phyloP scores from a whole-genome alignment of 2,797 vertebrate species.

The Otus scops region DNA sequence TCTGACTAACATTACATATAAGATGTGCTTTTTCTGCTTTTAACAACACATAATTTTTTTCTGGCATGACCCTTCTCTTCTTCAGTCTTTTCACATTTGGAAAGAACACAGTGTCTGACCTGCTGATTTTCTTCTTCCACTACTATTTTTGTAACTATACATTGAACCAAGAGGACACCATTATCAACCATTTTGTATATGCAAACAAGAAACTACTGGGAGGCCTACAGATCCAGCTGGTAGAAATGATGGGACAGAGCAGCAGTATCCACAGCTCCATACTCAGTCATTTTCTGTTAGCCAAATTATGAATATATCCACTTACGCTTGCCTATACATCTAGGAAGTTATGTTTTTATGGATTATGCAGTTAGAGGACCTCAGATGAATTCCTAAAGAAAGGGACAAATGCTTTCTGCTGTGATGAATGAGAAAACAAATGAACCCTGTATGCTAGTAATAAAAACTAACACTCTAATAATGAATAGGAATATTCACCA shows the following conservation, averaged over 20 bases:
- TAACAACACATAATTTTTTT: not conserved
- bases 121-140: not conserved
- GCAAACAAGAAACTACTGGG: not conserved
- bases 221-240: not conserved
- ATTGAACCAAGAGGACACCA: not conserved
- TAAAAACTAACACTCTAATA: not conserved
- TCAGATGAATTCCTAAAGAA: not conserved
- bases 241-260: not conserved
- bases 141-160: not conserved
- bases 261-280: not conserved
- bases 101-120: not conserved
- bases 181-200: not conserved
- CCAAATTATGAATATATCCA: not conserved
- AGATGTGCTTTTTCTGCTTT: not conserved
- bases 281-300: not conserved
- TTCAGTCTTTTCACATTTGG: not conserved
- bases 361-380: not conserved
- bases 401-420: not conserved
- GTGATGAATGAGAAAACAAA: not conserved
- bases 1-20: not conserved
- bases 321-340: not conserved
- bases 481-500: not conserved
- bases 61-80: fast-evolving
- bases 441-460: not conserved
- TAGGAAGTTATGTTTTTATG: not conserved